Evolutionary conservation across 1,140 invertebrate genomes (phyloP), one percentile per base, ranked within the genome.

Genomic region (Diploscapter pachys): DNA sequence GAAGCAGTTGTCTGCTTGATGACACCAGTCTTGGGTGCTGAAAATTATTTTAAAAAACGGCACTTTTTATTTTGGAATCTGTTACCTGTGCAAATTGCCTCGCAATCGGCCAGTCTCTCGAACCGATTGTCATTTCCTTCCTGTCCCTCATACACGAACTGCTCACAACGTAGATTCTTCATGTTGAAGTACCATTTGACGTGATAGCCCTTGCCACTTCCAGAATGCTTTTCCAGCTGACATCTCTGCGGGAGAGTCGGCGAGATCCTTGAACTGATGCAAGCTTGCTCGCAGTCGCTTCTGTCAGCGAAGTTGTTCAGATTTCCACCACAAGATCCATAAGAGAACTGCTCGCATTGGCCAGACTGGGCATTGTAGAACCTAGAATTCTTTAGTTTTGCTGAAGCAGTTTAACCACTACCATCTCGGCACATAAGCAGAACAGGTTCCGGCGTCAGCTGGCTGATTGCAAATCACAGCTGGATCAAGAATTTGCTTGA

Each of bases 121-220:
- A 96, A 96, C 80, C 93, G 92, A 86, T 96, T 96, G 81, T 93
- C 91, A 81, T 93, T 94, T 63, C 92, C 91, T 57, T 91, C 91
- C 77, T 91, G 92, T 52, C 91, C 91, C 8, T 89, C 89, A 80
- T 91, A 92, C 0, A 86, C 86, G 79, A 92, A 90, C 13, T 90
- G 87, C 77, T 93, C 89, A 85, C 92, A 93, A 75, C 89, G 89
- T 81, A 93, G 93, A 13, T 88, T 89, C 78, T 90, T 90, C 3
- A 91, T 88, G 86, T 93, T 92, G 86, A 94, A 94, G 80, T 90
- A 90, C 89, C 91, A 94, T 49, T 91, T 82, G 54, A 73, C 81
- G 77, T 77, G 78, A 50, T 80, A 78, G 4, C 83, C 78, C 73
- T 86, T 55, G 85, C 88, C 88, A 31, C 82, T 86, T 4, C 91